Evolutionary conservation across 1,140 invertebrate species (phyloP), one percentile per base, ranked within the genome.

Genomic region (Cyrtorhinus lividipennis): DNA sequence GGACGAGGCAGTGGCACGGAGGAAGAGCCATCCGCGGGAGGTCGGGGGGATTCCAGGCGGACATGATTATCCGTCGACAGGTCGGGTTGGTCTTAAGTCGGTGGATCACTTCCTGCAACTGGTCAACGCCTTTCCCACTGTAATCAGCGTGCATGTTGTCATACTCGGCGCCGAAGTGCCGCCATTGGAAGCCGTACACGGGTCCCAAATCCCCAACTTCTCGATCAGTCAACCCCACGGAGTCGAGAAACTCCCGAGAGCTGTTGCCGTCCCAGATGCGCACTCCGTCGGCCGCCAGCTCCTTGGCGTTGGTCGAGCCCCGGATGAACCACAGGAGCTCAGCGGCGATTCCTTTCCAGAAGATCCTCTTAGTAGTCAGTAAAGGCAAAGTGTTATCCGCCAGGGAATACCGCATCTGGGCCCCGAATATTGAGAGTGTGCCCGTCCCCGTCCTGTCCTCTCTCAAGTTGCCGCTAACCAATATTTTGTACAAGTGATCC

Each of bases 121-220:
- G 96, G 76, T 99, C 92, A 64, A 92, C 80, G 57, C 97, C 97
- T 77, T 98, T 77, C 24, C 83, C 84, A 23, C 70, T 77, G 70
- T 97, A 97, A 76, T 98, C 86, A 56, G 86, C 79, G 66, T 89
- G 76, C 79, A 90, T 90, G 67, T 88, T 82, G 45, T 79, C 76
- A 74, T 99, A 99, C 68, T 92, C 75, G 1, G 95, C 95, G 27
- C 97, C 97, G 80, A 87, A 98, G 75, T 99, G 95, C 62, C 96
- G 79, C 97, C 97, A 99, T 73, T 99, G 97, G 71, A 99, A 99
- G 0, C 97, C 97, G 80, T 99, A 99, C 23, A 99, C 83, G 3
- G 97, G 97, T 0, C 97, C 97, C 24, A 99, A 77, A 77, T 99
- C 97, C 62, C 94, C 95, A 79, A 93, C 95, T 73, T 92, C 85